phyloP scores from a whole-genome alignment of 2,113 vertebrate species.

The Ceyx margarethae region DNA sequence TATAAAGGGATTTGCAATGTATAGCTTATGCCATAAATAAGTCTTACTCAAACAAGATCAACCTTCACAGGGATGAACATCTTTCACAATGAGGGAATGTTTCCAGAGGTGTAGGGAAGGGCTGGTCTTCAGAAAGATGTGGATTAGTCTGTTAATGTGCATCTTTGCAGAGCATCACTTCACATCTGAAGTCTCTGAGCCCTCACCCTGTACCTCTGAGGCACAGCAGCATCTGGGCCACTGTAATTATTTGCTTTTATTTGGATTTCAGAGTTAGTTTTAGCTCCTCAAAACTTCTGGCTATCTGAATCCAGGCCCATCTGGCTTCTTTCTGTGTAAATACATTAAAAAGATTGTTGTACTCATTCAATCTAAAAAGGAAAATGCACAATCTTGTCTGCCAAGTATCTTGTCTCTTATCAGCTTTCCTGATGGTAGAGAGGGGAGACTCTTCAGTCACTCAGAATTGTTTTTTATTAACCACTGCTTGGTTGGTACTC shows the following conservation, averaged over 20 bases:
- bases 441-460: not conserved
- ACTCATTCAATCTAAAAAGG: not conserved
- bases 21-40: not conserved
- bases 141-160: not conserved
- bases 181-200: not conserved
- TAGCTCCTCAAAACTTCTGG: not conserved
- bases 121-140: not conserved
- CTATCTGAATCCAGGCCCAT: not conserved
- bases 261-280: not conserved
- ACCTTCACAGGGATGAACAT: not conserved
- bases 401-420: not conserved
- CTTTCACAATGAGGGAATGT: not conserved
- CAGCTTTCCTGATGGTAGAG: not conserved
- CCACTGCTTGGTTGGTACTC: not conserved
- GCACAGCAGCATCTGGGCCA: not conserved
- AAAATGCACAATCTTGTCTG: not conserved
- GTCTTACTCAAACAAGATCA: not conserved
- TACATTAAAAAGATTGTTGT: not conserved
- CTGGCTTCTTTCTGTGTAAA: not conserved
- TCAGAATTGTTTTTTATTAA: not conserved
- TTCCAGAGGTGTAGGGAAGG: not conserved
- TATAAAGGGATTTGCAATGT: not conserved
- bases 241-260: not conserved
- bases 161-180: not conserved
- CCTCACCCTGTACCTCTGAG: too few species aligned